These are phyloP conservation scores for Drosophila buzzatii DNA, from an alignment of 2,888 invertebrate genomes.

Conservation along the genomic window DNA sequence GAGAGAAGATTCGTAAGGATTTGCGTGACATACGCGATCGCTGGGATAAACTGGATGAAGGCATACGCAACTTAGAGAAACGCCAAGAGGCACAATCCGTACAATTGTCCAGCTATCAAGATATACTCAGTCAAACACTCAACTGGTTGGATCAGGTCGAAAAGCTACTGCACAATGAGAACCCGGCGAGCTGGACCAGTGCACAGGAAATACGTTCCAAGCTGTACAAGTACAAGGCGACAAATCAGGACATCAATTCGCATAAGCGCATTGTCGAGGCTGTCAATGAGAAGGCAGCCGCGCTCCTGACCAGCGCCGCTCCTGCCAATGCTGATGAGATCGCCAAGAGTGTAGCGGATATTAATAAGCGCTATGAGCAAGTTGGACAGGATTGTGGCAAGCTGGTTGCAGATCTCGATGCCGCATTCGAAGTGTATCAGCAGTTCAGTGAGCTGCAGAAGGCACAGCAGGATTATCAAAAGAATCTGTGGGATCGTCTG, in stretches of 20 bases:
- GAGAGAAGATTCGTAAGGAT: constrained; percentile 95
- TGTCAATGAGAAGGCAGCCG: constrained; percentile 94
- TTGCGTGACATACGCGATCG: constrained; percentile 92
- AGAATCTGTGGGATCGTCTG: constrained; percentile 95
- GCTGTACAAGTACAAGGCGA: constrained; percentile 93
- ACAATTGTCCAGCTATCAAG: constrained; percentile 94
- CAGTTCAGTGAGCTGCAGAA: constrained; percentile 95
- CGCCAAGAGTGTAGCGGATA: constrained; percentile 89
- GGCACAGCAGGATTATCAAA: constrained; percentile 95
- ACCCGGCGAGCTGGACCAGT: constrained; percentile 90
- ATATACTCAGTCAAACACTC: constrained; percentile 92
- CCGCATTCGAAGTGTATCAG: constrained; percentile 92
- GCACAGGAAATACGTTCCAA: constrained; percentile 94
- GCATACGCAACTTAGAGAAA: constrained; percentile 93
- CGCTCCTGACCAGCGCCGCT: constrained; percentile 87
- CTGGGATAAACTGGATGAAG: constrained; percentile 95
- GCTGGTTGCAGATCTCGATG: constrained; percentile 90
- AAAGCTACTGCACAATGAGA: constrained; percentile 90
- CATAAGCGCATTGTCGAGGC: constrained; percentile 96
- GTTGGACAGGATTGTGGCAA: constrained; percentile 89
- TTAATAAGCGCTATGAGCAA: constrained; percentile 91
- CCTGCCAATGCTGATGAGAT: constrained; percentile 87
- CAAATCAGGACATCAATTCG: constrained; percentile 94
- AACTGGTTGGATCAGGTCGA: constrained; percentile 95
- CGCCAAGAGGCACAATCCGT: constrained; percentile 93